phyloP scores from a whole-genome alignment of 2,888 invertebrate species.

The Rhagium mordax region DNA sequence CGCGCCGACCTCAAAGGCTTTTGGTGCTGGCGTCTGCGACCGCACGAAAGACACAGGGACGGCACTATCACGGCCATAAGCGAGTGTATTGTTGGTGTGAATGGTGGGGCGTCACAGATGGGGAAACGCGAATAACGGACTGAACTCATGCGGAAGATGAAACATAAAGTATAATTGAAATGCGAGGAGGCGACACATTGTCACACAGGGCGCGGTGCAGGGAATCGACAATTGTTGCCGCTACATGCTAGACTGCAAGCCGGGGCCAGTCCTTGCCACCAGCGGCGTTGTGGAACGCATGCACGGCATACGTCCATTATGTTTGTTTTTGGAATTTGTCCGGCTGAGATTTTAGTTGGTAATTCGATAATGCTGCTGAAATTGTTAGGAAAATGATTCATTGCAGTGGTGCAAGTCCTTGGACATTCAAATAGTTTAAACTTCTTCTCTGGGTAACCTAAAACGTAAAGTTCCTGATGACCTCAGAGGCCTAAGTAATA shows the following conservation, averaged over 20 bases:
- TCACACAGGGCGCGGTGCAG: slow-evolving; percentile 44
- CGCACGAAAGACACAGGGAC: slow-evolving; percentile 1
- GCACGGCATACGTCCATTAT: not conserved
- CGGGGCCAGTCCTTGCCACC: not conserved
- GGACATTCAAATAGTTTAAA: too few relatives aligned
- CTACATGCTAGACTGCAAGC: slow-evolving; percentile 34
- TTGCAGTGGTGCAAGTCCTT: too few relatives aligned
- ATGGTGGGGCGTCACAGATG: slow-evolving; percentile 61
- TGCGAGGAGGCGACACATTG: slow-evolving; percentile 62
- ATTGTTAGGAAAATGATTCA: too few relatives aligned
- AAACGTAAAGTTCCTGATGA: too few relatives aligned
- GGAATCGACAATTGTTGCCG: slow-evolving; percentile 51
- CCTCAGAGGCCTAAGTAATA: too few relatives aligned
- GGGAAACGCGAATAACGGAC: slow-evolving; percentile 60
- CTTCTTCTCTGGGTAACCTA: too few relatives aligned
- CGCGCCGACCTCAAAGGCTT: slow-evolving; percentile 22
- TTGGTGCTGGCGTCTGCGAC: slow-evolving; percentile 24
- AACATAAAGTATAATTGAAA: slow-evolving; percentile 67
- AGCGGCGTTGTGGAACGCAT: not conserved
- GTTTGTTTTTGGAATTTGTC: not conserved
- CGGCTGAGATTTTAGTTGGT: not conserved
- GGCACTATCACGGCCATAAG: slow-evolving; percentile 4
- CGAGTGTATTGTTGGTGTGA: slow-evolving; percentile 50
- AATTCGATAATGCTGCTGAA: not conserved
- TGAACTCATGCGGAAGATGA: slow-evolving; percentile 65